A percentile compares a stretch with the other conserved stretches of the same genome.
Conservation (phyloP, 2,113 vertebrate species). For the Tragelaphus buxtoni region DNA sequence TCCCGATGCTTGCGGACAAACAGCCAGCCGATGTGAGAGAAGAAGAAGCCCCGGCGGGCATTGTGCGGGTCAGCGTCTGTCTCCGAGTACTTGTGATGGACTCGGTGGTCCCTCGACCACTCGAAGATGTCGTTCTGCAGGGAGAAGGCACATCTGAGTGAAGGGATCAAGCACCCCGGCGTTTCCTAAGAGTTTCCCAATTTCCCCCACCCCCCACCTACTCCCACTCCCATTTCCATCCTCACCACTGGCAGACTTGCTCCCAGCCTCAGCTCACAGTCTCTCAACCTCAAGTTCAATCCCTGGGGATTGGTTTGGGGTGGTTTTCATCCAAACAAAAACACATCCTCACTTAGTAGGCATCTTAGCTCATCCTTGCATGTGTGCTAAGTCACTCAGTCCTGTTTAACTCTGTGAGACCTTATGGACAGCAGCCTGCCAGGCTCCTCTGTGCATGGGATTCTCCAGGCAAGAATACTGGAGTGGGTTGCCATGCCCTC, state of each 20-base stretch:
- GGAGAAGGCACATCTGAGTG: accelerated
- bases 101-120: conserved; percentile 82
- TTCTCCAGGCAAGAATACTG: neutral
- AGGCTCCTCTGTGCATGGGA: neutral
- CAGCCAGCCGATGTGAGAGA: conserved; percentile 85
- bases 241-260: neutral
- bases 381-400: neutral
- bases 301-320: neutral
- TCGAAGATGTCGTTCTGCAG: conserved; percentile 84
- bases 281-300: neutral
- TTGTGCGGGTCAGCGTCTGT: conserved; percentile 83
- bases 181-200: neutral
- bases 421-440: neutral
- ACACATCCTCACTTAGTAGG: neutral
- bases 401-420: neutral
- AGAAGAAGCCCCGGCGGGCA: conserved; percentile 82
- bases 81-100: conserved; percentile 87
- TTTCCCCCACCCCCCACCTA: neutral
- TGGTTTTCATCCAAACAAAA: neutral
- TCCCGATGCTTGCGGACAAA: conserved; percentile 83
- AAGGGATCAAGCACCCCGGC: neutral
- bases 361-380: neutral
- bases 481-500: neutral
- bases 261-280: neutral
- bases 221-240: neutral